These are phyloP conservation scores for Benthochromis sp. DNA, from an alignment of 2,113 vertebrate genomes.

Conservation along the genomic window DNA sequence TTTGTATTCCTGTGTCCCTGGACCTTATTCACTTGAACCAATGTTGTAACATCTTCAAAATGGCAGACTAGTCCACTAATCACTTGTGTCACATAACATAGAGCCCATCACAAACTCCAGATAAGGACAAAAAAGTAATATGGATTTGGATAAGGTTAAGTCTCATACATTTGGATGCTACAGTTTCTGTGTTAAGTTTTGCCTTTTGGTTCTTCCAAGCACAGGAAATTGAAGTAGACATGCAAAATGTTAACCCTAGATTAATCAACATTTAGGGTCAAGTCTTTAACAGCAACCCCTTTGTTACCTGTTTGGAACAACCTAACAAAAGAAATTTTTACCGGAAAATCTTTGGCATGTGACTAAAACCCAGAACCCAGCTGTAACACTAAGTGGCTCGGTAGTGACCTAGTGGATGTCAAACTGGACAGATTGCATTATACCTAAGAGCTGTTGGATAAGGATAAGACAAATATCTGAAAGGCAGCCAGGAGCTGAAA, in stretches of 20 bases:
- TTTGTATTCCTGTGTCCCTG: neutral
- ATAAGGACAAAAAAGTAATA: neutral
- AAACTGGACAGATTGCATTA: neutral
- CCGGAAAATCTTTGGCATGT: neutral
- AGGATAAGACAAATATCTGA: neutral
- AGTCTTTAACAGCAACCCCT: neutral
- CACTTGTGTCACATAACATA: neutral
- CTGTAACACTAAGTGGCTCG: too few species aligned
- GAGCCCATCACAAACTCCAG: neutral
- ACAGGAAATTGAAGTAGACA: neutral
- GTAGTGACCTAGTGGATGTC: neutral
- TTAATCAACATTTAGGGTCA: neutral
- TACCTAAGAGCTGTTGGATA: neutral
- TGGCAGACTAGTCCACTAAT: neutral
- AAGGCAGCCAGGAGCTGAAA: neutral
- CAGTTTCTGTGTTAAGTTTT: neutral
- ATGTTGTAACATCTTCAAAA: neutral
- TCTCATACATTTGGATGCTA: neutral
- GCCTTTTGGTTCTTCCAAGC: neutral
- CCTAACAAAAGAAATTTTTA: neutral
- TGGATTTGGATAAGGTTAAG: neutral
- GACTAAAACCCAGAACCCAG: neutral
- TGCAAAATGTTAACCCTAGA: neutral
- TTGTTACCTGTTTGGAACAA: neutral
- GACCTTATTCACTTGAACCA: neutral